phyloP scores from a whole-genome alignment of 2,113 vertebrate species.

The Phoenicopterus ruber region DNA sequence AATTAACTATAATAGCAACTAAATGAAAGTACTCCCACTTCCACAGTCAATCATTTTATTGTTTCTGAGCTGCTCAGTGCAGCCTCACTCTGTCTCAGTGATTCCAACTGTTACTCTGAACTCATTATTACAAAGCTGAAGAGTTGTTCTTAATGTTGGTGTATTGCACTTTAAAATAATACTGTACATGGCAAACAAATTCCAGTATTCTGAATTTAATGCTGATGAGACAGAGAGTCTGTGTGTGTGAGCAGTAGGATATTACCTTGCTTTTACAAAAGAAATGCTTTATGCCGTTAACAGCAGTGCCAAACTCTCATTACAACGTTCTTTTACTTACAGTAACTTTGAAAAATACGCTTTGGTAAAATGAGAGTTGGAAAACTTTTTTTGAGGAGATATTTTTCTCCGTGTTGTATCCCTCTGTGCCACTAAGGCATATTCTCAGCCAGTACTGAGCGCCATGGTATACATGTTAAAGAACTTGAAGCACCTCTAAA shows the following conservation, averaged over 20 bases:
- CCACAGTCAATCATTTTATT: neutral
- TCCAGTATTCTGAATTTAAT: neutral
- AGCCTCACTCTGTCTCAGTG: neutral
- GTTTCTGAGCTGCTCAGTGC: neutral
- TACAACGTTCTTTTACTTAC: neutral
- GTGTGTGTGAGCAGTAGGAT: neutral
- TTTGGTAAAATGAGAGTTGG: neutral
- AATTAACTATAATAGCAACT: neutral
- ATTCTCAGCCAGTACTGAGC: neutral
- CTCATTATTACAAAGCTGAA: neutral
- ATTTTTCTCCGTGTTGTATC: neutral
- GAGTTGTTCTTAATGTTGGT: neutral
- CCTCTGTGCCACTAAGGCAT: neutral
- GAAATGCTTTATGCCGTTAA: neutral
- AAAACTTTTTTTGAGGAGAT: neutral
- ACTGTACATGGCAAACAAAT: neutral
- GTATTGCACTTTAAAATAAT: neutral
- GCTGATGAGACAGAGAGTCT: neutral
- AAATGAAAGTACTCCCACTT: neutral
- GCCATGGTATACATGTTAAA: neutral
- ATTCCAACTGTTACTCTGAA: neutral
- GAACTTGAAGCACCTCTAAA: neutral
- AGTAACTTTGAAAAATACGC: neutral
- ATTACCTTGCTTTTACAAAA: neutral
- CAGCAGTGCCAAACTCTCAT: neutral